Evolutionary conservation across 2,113 vertebrate genomes (phyloP).

Genomic region (Neofelis nebulosa): DNA sequence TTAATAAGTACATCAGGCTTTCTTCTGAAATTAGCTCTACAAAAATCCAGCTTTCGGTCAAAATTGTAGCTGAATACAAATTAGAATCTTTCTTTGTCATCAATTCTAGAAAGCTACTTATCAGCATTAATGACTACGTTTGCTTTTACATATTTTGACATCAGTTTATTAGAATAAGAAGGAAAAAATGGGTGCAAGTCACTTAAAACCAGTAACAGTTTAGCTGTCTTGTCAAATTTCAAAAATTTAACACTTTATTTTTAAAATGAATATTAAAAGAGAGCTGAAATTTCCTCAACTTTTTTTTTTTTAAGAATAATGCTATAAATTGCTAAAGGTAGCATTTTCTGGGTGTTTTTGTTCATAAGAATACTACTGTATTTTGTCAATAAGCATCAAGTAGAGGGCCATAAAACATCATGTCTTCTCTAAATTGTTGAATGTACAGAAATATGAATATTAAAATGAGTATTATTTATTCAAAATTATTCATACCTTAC

Average conservation of each 20-base stretch:
- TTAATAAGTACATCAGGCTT: slow-evolving; percentile 28
- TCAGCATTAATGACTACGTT: slow-evolving; percentile 32
- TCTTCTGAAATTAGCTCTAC: slow-evolving; percentile 47
- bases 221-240: not conserved
- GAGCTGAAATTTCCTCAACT: not conserved
- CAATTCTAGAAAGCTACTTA: not conserved
- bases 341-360: not conserved
- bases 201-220: slow-evolving; percentile 23
- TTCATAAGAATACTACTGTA: not conserved
- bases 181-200: not conserved
- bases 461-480: not conserved
- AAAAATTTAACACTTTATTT: not conserved
- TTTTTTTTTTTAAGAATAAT: not conserved
- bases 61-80: slow-evolving; percentile 60
- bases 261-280: slow-evolving; percentile 39
- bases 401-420: not conserved
- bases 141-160: slow-evolving; percentile 55
- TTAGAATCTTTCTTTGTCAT: slow-evolving; percentile 54
- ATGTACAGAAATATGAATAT: not conserved
- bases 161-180: slow-evolving; percentile 12
- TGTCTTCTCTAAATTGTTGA: not conserved
- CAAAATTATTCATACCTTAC: not conserved
- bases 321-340: not conserved
- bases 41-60: slow-evolving; percentile 54
- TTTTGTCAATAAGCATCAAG: not conserved